These are phyloP conservation scores for Adelosebastes latens DNA, from an alignment of 2,797 vertebrate genomes.

Conservation along the genomic window DNA sequence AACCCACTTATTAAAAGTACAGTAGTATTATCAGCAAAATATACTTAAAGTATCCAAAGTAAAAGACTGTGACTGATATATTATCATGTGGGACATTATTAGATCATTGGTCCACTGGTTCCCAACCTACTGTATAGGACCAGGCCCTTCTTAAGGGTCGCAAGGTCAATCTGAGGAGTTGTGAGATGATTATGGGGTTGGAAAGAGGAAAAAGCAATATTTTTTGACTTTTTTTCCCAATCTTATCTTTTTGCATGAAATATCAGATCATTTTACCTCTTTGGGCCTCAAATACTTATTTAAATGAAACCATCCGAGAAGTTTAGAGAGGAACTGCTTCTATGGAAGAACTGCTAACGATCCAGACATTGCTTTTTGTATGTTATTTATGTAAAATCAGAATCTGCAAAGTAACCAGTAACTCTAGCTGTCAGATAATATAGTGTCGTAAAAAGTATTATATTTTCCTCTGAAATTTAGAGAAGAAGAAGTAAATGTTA, in stretches of 20 bases:
- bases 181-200: neutral
- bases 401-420: too few species aligned
- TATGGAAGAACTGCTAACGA: neutral
- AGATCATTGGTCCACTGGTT: neutral
- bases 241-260: neutral
- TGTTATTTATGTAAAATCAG: too few species aligned
- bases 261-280: neutral
- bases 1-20: neutral
- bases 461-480: too few species aligned
- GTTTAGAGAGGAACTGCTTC: neutral
- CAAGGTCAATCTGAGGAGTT: neutral
- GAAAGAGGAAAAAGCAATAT: neutral
- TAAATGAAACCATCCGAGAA: neutral
- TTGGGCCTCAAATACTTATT: neutral
- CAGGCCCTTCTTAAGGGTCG: accelerated
- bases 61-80: neutral
- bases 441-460: too few species aligned
- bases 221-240: too few species aligned
- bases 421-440: too few species aligned
- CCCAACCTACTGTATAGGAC: neutral
- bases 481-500: too few species aligned
- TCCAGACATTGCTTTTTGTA: neutral
- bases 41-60: too few species aligned
- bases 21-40: neutral
- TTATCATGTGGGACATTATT: neutral